phyloP scores from a whole-genome alignment of 1,140 invertebrate species.

The Colletes gigas region DNA sequence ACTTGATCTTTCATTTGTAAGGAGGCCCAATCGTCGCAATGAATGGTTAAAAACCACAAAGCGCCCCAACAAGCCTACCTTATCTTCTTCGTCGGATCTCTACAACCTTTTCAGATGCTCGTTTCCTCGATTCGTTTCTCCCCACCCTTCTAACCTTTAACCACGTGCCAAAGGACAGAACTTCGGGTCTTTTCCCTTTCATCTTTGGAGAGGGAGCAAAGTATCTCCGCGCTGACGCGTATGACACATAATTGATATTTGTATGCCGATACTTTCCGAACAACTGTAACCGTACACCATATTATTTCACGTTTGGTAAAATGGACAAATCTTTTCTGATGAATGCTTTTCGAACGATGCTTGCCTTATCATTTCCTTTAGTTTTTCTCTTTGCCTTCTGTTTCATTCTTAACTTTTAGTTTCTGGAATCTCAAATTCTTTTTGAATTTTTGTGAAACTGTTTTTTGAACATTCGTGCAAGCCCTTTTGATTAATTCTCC shows the following conservation, averaged over 20 bases:
- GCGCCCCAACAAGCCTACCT: conserved; percentile 46
- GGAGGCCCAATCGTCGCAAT: conserved; percentile 33
- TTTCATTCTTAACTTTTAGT: too few relatives aligned
- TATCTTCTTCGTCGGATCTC: conserved; percentile 49
- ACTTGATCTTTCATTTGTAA: conserved; percentile 42
- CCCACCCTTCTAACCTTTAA: not conserved
- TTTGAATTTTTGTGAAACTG: too few relatives aligned
- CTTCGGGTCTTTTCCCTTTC: not conserved
- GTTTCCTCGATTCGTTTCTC: conserved; percentile 55
- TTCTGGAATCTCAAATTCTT: too few relatives aligned
- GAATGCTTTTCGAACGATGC: too few relatives aligned
- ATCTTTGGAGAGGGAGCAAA: not conserved
- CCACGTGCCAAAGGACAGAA: conserved; percentile 16
- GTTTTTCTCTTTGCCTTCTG: too few relatives aligned
- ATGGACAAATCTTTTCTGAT: not conserved
- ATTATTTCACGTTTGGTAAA: conserved; percentile 13
- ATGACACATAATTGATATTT: conserved; percentile 17
- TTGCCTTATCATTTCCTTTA: too few relatives aligned
- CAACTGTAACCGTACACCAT: not conserved
- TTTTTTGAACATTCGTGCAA: not conserved
- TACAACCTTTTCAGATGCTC: conserved; percentile 47
- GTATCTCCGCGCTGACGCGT: not conserved
- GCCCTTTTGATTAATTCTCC: not conserved
- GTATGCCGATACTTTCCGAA: not conserved
- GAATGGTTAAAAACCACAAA: conserved; percentile 64